Percentiles rank a stretch among this genome's conserved stretches.
These are phyloP conservation scores for Aurelia aurita complex sp. Pacific DNA, from an alignment of 30 jellyfish, hydroid and myxozoan species.

Conservation along the genomic window DNA sequence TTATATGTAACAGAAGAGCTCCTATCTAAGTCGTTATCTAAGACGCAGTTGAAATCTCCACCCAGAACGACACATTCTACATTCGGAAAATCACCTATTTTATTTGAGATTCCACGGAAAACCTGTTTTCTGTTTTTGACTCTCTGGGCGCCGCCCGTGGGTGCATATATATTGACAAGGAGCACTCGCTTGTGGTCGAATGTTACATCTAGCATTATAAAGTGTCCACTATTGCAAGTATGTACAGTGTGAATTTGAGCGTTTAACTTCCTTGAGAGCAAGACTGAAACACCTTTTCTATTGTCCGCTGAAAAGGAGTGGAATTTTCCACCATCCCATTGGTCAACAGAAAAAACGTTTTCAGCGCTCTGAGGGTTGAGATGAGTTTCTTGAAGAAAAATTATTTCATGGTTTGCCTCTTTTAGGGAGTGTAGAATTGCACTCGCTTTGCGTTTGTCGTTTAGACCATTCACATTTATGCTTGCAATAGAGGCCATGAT, in stretches of 20 bases:
- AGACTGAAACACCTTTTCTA: constrained; percentile 20
- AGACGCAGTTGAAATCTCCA: constrained; percentile 28
- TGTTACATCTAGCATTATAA: neutral
- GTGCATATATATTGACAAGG: constrained; percentile 15
- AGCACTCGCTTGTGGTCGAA: constrained; percentile 6
- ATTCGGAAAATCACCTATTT: neutral
- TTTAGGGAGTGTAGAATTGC: no score
- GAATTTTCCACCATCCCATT: constrained; percentile 12
- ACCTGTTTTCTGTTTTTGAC: neutral
- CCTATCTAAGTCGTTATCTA: neutral
- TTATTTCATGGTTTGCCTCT: neutral
- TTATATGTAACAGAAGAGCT: neutral
- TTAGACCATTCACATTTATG: constrained; percentile 32
- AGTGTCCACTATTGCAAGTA: constrained; percentile 7
- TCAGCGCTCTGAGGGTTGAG: neutral
- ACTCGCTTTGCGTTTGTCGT: constrained; percentile 15
- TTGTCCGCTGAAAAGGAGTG: constrained; percentile 1
- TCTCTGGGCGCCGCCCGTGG: neutral
- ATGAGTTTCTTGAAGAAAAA: constrained; percentile 26
- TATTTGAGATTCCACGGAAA: neutral
- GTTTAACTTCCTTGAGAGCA: constrained; percentile 5
- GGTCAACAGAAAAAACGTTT: neutral
- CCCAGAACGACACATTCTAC: neutral
- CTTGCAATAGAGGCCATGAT: constrained; percentile 24
- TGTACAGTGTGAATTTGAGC: neutral